Evolutionary conservation across 2,888 invertebrate genomes (phyloP).

Genomic region (Aquatica leii): DNA sequence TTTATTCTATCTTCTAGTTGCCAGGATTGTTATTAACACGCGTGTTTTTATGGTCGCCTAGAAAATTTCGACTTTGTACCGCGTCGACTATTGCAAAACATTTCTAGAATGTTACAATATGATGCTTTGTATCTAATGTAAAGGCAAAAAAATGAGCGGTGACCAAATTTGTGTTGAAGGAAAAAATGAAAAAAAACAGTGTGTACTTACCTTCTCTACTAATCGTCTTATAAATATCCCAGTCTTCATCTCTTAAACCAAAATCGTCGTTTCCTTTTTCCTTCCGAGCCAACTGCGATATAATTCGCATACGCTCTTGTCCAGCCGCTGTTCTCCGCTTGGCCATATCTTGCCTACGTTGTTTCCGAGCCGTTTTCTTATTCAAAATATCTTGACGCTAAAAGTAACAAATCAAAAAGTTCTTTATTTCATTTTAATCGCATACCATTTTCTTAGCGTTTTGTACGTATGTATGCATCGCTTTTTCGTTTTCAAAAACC

Average conservation of each 20-base stretch:
- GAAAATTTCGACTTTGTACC: too few relatives aligned
- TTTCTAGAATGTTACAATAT: too few relatives aligned
- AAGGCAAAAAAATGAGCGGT: too few relatives aligned
- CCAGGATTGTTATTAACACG: too few relatives aligned
- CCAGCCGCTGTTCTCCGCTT: constrained; percentile 90
- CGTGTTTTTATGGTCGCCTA: too few relatives aligned
- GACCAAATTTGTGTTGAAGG: too few relatives aligned
- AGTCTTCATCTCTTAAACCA: constrained; percentile 92
- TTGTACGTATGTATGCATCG: constrained; percentile 61
- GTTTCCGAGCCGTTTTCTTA: constrained; percentile 76
- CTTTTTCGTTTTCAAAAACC: constrained; percentile 58
- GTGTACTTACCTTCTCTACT: constrained; percentile 67
- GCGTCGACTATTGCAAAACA: too few relatives aligned
- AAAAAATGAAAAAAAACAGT: constrained; percentile 26
- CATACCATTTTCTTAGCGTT: constrained; percentile 70
- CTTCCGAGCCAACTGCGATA: constrained; percentile 85
- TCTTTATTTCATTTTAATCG: constrained; percentile 2
- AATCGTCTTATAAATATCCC: constrained; percentile 95
- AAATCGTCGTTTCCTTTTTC: constrained; percentile 88
- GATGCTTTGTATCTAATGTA: too few relatives aligned
- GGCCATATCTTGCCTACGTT: constrained; percentile 87
- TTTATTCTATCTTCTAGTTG: too few relatives aligned
- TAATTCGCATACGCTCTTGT: constrained; percentile 93
- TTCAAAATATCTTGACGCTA: constrained; percentile 76
- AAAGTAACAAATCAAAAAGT: constrained; percentile 20